Conservation (phyloP, 2,888 invertebrate genomes). For the Prosopocoilus inquinatus region DNA sequence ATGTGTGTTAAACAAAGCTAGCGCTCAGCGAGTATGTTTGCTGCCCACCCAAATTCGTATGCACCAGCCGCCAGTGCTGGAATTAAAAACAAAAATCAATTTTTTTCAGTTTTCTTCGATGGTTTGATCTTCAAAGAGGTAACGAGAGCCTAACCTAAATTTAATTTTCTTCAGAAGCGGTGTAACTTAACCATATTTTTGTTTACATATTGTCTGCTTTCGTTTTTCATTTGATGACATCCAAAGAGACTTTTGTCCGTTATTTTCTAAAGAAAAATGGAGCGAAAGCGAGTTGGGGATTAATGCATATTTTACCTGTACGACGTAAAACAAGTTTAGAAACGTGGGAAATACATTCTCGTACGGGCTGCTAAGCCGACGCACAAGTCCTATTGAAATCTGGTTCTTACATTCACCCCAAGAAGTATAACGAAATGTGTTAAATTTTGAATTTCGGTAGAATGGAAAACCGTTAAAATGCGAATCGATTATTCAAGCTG, state of each 20-base stretch:
- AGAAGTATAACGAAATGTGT: slow-evolving; percentile 21
- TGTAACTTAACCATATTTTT: too few relatives aligned
- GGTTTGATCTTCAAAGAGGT: too few relatives aligned
- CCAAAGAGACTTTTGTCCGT: slow-evolving; percentile 2
- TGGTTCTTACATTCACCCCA: slow-evolving; percentile 25
- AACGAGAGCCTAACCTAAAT: too few relatives aligned
- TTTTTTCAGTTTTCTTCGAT: too few relatives aligned
- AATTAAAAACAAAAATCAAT: too few relatives aligned
- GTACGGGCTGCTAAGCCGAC: slow-evolving; percentile 18
- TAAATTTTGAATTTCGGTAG: slow-evolving; percentile 17
- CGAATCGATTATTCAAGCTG: slow-evolving; percentile 14
- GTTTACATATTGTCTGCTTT: too few relatives aligned
- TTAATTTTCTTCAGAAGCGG: too few relatives aligned
- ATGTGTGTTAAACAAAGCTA: too few relatives aligned
- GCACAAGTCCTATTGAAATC: slow-evolving; percentile 17
- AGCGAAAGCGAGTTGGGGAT: slow-evolving; percentile 19
- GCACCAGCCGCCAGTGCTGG: too few relatives aligned
- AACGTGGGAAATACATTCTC: slow-evolving; percentile 28
- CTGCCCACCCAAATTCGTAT: too few relatives aligned
- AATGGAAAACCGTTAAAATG: slow-evolving; percentile 12
- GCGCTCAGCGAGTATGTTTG: too few relatives aligned
- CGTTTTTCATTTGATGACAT: too few relatives aligned
- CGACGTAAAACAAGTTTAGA: slow-evolving; percentile 28
- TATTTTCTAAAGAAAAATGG: slow-evolving; percentile 16
- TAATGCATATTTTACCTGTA: slow-evolving; percentile 26